These are phyloP conservation scores for Drosophila sulfurigaster DNA, from an alignment of 1,140 invertebrate genomes.

Conservation along the genomic window DNA sequence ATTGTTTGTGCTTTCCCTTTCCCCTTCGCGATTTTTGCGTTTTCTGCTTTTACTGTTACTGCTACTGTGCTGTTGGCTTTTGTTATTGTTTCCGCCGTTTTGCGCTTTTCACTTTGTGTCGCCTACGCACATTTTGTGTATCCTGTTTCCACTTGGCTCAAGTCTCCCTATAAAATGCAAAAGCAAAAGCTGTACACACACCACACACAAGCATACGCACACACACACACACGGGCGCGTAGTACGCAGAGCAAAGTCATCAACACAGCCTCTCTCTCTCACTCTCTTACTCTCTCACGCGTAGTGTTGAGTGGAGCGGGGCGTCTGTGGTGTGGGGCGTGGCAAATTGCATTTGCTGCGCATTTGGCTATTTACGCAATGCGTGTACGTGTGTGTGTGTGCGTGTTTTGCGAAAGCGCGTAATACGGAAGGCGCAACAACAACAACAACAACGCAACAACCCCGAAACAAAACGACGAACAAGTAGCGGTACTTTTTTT, in stretches of 20 bases:
- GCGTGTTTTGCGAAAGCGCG: constrained; percentile 49
- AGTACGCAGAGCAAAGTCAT: not conserved
- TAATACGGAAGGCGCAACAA: constrained; percentile 42
- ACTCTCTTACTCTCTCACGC: not conserved
- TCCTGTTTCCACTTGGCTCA: constrained; percentile 27
- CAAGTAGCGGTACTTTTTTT: constrained; percentile 11
- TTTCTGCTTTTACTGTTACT: not conserved
- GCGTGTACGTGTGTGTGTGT: constrained; percentile 28
- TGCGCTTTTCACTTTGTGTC: constrained; percentile 35
- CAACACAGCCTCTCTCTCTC: constrained; percentile 17
- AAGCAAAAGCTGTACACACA: constrained; percentile 29
- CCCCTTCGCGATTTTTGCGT: not conserved
- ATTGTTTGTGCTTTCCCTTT: constrained; percentile 8
- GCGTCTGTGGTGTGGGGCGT: constrained; percentile 60
- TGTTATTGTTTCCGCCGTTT: constrained; percentile 34
- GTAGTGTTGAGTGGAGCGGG: constrained; percentile 1
- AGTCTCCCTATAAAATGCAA: constrained; percentile 41
- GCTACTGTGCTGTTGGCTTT: constrained; percentile 3
- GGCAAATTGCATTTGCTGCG: constrained; percentile 79
- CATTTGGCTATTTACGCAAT: constrained; percentile 76
- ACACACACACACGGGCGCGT: constrained; percentile 7
- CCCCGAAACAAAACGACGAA: constrained; percentile 26
- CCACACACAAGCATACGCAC: constrained; percentile 18
- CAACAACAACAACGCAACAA: constrained; percentile 26
- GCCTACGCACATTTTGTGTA: constrained; percentile 54